Base-by-base conservation (phyloP, 2,797 vertebrate species). In the Serranus cabrilla region DNA sequence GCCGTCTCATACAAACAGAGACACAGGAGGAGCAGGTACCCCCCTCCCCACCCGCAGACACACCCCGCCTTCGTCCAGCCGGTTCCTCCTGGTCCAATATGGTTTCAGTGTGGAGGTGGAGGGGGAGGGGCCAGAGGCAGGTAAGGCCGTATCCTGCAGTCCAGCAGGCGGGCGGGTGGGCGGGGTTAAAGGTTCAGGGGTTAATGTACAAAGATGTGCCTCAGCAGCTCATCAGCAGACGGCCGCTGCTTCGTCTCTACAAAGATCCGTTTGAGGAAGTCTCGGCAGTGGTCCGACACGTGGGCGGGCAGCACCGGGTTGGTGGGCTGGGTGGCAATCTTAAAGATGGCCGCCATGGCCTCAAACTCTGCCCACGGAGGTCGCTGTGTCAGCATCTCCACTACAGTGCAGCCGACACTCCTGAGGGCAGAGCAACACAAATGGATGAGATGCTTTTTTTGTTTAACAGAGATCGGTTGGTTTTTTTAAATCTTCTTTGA, bases 331-430 rank as follows among this genome's bases (percentile, higher is more conserved):
- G 98, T 99, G 91, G 98, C 98, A 2, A 99, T 99, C 93, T 99
- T 99, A 92, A 99, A 99, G 94, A 99, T 99, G 94, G 98, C 98
- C 34, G 98, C 98, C 98, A 99, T 99, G 56, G 98, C 98, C 94
- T 99, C 98, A 0, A 96, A 99, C 90, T 99, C 98, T 0, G 98
- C 98, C 98, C 98, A 99, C 0, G 98, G 98, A 2, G 98, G 98
- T 69, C 97, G 97, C 89, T 99, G 97, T 0, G 98, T 99, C 80
- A 99, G 93, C 98, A 99, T 99, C 94, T 99, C 98, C 86, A 99
- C 98, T 9, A 99, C 98, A 1, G 98, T 99, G 90, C 98, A 99
- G 80, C 96, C 98, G 5, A 99, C 96, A 2, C 98, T 99, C 98
- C 98, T 99, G 87, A 47, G 91, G 68, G 16, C 4, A 27, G n/a